Conservation (phyloP, 2,113 vertebrate species). For the Zosterops japonicus region DNA sequence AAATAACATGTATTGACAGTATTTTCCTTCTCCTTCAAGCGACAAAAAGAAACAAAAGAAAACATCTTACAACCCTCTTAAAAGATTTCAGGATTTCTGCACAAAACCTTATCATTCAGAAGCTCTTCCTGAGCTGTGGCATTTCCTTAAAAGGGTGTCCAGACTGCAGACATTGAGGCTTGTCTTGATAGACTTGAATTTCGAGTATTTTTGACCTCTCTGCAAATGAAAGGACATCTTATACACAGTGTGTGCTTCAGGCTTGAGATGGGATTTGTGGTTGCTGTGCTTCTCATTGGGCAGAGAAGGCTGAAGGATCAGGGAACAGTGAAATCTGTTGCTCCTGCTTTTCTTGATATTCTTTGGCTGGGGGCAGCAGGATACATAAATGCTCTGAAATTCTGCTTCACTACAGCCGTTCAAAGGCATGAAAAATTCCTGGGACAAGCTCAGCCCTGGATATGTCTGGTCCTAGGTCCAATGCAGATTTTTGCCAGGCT, state of each 20-base stretch:
- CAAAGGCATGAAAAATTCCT: background rate
- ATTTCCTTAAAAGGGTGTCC: background rate
- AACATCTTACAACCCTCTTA: background rate
- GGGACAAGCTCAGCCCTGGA: background rate
- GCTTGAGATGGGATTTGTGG: background rate
- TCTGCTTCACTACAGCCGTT: background rate
- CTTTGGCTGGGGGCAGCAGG: background rate
- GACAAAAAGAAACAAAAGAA: background rate
- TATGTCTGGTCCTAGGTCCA: background rate
- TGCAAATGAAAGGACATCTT: background rate
- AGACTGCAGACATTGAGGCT: background rate
- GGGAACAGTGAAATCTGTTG: background rate
- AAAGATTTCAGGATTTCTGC: background rate
- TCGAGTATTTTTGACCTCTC: background rate
- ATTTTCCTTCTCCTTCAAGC: background rate
- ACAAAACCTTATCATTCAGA: background rate
- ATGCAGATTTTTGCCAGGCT: background rate
- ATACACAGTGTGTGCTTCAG: background rate
- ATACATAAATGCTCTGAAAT: background rate
- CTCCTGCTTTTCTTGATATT: background rate
- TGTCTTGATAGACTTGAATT: background rate
- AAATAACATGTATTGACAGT: background rate
- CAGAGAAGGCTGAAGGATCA: background rate
- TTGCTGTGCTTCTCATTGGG: background rate
- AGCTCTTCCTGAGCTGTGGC: background rate